Conservation (phyloP, 2,113 vertebrate genomes). For the Bufo gargarizans region DNA sequence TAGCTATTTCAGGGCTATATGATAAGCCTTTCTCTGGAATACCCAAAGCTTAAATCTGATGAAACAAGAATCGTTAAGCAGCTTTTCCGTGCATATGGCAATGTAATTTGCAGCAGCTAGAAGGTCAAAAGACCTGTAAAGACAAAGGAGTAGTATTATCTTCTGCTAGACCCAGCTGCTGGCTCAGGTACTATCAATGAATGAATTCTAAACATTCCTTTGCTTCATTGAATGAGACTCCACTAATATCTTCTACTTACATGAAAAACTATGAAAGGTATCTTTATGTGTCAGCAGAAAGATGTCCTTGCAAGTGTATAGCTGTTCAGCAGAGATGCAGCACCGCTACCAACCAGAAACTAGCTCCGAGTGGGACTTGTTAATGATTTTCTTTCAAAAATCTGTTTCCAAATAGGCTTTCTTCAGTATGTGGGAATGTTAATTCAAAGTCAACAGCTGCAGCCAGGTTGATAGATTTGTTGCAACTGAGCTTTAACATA, state of each 20-base stretch:
- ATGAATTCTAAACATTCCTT: constrained; percentile 28
- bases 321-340: constrained; percentile 47
- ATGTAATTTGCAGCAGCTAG: constrained; percentile 41
- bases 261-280: constrained; percentile 42
- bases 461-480: constrained; percentile 24
- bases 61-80: constrained; percentile 37
- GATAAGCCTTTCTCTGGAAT: background rate
- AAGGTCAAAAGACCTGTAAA: constrained; percentile 46
- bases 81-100: constrained; percentile 46
- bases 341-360: constrained; percentile 48
- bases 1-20: constrained; percentile 8
- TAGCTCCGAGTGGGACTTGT: constrained; percentile 16
- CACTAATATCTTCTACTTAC: constrained; percentile 27
- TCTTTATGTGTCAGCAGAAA: constrained; percentile 43
- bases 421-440: constrained; percentile 34
- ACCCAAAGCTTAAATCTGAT: constrained; percentile 9
- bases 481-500: constrained; percentile 19
- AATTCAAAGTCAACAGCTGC: constrained; percentile 42
- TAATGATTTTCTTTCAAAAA: constrained; percentile 49
- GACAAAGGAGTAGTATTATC: constrained; percentile 37
- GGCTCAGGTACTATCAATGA: constrained; percentile 19
- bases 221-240: constrained; percentile 29
- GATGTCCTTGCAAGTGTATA: constrained; percentile 39
- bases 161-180: constrained; percentile 31
- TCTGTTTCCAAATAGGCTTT: constrained; percentile 5